Base-by-base conservation (phyloP, 1,140 invertebrate genomes). In the Microplitis mediator region DNA sequence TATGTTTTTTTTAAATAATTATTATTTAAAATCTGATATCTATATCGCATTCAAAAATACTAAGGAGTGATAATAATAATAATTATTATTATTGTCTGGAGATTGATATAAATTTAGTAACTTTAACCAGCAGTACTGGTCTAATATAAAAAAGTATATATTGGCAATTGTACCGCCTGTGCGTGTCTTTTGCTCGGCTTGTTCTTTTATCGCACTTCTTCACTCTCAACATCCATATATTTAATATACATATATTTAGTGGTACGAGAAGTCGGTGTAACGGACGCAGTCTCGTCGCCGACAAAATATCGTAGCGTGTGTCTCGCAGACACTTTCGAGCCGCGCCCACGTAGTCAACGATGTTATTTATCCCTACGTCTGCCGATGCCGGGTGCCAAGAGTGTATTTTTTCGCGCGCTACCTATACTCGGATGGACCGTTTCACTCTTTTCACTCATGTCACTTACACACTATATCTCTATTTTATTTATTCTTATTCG, bases 321-420 rank as follows among this genome's bases (percentile, higher is more conserved):
- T 45, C 54, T 73, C 67, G 71, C 74, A 75, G 74, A 75, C 74
- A 75, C 71, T 73, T 72, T 69, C 74, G 71, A 75, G 71, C 70
- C 74, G 74, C 74, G 72, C 74, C 74, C 74, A 75, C 74, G 74
- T 71, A 75, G 63, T 71, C 72, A 71, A 61, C 72, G 71, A 71
- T 73, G 72, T 75, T 73, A 75, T 75, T 75, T 75, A 75, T 73
- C 71, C 70, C 51, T 66, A 71, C 69, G 74, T 75, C 74, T 75
- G 70, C 51, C 16, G 62, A 73, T 69, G 71, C 74, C 74, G 64
- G 68, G 65, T 75, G 71, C 72, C 74, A 68, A 75, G 69, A 67
- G 56, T 72, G 50, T 72, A 67, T 72, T 72, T 45, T 67, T 67
- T 45, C 16, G 65, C 65, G 65, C 50, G 65, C 23, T 52, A 67